A percentile compares a stretch with the other conserved stretches of the same genome.
Evolutionary conservation across 2,113 vertebrate genomes (phyloP).

Genomic region (Bufo bufo): DNA sequence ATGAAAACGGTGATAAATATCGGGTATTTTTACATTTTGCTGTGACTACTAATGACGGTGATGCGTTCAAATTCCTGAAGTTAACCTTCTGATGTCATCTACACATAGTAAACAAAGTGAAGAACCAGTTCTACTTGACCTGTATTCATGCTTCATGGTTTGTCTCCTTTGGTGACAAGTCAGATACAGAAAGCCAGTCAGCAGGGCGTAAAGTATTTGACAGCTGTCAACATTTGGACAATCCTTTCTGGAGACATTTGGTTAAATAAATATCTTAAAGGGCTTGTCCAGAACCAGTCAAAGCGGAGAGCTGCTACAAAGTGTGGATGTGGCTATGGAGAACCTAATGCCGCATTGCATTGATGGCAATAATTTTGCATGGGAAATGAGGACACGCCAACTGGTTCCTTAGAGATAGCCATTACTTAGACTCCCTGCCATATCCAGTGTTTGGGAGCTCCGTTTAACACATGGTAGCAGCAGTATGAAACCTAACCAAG

Average conservation of each 20-base stretch:
- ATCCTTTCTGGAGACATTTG: neutral
- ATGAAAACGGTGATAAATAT: neutral
- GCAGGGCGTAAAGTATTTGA: neutral
- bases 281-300: too few relatives aligned
- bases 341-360: too few relatives aligned
- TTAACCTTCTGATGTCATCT: neutral
- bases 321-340: too few relatives aligned
- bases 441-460: too few relatives aligned
- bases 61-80: neutral
- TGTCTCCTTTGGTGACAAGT: neutral
- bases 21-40: neutral
- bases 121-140: slow-evolving; percentile 1
- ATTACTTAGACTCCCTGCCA: too few relatives aligned
- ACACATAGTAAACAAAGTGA: neutral
- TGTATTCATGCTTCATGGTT: neutral
- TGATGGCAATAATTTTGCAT: too few relatives aligned
- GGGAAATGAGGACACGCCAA: too few relatives aligned
- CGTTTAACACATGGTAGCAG: too few relatives aligned
- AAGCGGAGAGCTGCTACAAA: too few relatives aligned
- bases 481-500: too few relatives aligned
- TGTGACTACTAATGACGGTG: neutral
- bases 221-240: neutral
- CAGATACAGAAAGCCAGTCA: neutral
- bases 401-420: too few relatives aligned
- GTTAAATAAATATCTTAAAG: too few relatives aligned